These are phyloP conservation scores for Agrotis segetum DNA, from an alignment of 2,888 invertebrate genomes.

Conservation along the genomic window DNA sequence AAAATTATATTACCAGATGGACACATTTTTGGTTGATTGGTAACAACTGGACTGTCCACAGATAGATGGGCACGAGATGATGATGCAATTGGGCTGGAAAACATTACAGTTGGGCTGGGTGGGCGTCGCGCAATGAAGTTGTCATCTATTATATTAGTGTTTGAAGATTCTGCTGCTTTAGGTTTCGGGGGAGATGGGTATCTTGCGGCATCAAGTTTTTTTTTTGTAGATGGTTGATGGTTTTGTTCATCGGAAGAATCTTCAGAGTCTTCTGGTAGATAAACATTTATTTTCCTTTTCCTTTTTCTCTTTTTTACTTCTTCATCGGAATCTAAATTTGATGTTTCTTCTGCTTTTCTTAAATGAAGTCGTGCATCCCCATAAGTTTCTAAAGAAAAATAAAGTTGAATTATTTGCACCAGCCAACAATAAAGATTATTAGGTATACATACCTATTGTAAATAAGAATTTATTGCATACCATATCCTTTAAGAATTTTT, in stretches of 20 bases:
- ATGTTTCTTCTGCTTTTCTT: slow-evolving; percentile 33
- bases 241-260: slow-evolving; percentile 1
- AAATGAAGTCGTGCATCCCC: slow-evolving; percentile 20
- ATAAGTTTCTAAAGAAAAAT: slow-evolving; percentile 5
- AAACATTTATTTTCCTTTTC: background rate
- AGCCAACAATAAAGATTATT: background rate
- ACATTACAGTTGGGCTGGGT: slow-evolving; percentile 8
- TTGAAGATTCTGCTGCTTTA: background rate
- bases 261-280: slow-evolving; percentile 1
- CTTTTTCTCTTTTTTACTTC: slow-evolving; percentile 15
- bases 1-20: background rate
- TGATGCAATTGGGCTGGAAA: slow-evolving; percentile 7
- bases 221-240: background rate
- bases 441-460: background rate
- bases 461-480: background rate
- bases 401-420: background rate
- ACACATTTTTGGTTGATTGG: slow-evolving; percentile 3
- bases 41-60: slow-evolving; percentile 1
- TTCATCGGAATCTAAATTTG: slow-evolving; percentile 36
- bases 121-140: slow-evolving; percentile 4
- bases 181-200: slow-evolving; percentile 2
- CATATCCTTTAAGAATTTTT: background rate
- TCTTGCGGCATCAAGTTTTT: background rate
- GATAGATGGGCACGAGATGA: slow-evolving; percentile 7
- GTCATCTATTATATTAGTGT: background rate